phyloP scores from a whole-genome alignment of 2,797 vertebrate species.

The Champsocephalus esox region DNA sequence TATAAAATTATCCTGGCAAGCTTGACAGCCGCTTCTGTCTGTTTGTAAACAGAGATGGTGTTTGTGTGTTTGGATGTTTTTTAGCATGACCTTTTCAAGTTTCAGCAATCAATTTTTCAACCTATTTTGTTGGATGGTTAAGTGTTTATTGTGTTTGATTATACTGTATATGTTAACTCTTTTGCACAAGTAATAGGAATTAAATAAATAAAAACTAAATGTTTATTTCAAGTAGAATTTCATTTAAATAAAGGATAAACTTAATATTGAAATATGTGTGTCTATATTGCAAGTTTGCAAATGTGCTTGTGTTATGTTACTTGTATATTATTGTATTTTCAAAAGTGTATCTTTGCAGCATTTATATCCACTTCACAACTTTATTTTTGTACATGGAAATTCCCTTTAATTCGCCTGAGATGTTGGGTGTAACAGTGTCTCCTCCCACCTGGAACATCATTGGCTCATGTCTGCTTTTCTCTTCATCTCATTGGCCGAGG shows the following conservation, averaged over 20 bases:
- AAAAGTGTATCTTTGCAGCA: not conserved
- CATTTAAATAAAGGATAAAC: not conserved
- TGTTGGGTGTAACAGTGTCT: not conserved
- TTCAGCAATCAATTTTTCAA: no score
- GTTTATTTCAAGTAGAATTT: not conserved
- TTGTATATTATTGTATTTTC: not conserved
- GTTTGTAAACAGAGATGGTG: not conserved
- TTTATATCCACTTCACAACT: not conserved
- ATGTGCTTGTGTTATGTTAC: not conserved
- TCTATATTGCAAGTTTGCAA: not conserved
- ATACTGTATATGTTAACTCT: not conserved
- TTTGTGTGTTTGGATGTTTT: not conserved
- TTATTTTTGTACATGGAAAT: slow-evolving; percentile 1
- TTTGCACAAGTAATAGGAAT: not conserved
- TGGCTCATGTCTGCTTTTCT: slow-evolving; percentile 60
- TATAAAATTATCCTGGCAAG: not conserved
- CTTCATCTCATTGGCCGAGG: slow-evolving; percentile 69
- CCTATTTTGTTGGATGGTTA: no score
- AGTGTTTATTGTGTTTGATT: not conserved
- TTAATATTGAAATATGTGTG: not conserved
- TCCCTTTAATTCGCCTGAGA: not conserved
- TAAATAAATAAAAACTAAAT: not conserved
- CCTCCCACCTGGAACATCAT: slow-evolving; percentile 66
- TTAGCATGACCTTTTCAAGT: not conserved
- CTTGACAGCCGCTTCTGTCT: not conserved